phyloP scores from a whole-genome alignment of 2,797 vertebrate species.

The Sandelia bainsii region DNA sequence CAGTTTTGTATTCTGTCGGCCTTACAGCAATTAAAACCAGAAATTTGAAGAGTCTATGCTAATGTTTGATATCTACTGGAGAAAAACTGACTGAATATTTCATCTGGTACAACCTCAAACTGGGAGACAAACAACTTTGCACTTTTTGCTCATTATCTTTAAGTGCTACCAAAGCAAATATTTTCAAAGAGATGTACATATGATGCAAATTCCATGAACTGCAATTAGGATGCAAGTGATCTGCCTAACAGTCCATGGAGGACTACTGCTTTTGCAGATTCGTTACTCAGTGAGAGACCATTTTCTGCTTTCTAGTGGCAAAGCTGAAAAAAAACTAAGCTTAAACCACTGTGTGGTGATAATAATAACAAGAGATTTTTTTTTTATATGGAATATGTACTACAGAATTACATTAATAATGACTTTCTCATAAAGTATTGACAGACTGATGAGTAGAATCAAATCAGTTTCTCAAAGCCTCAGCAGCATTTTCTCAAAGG shows the following conservation, averaged over 20 bases:
- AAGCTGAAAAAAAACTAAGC: conserved; percentile 4
- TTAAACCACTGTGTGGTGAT: not conserved
- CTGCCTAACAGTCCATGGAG: not conserved
- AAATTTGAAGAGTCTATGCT: not conserved
- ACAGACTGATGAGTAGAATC: conserved; percentile 29
- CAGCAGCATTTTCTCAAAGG: conserved; percentile 20
- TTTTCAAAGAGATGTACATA: conserved; percentile 16
- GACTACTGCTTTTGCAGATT: conserved; percentile 4
- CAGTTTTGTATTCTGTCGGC: not conserved
- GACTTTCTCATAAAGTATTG: conserved; percentile 17
- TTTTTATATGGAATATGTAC: not conserved
- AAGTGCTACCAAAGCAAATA: conserved; percentile 28
- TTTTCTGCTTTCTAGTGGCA: conserved; percentile 4
- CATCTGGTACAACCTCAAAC: conserved; percentile 1
- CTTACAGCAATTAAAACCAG: not conserved
- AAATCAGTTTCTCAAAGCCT: not conserved
- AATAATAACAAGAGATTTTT: not conserved
- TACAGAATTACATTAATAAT: conserved; percentile 15
- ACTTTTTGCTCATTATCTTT: conserved; percentile 19
- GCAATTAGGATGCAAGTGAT: conserved; percentile 5
- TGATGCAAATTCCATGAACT: not conserved
- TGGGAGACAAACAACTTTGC: conserved; percentile 1
- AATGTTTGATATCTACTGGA: not conserved
- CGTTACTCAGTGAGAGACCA: not conserved
- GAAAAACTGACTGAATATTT: not conserved